Evolutionary conservation across 2,113 vertebrate genomes (phyloP).

Genomic region (Cephalophus harveyi): DNA sequence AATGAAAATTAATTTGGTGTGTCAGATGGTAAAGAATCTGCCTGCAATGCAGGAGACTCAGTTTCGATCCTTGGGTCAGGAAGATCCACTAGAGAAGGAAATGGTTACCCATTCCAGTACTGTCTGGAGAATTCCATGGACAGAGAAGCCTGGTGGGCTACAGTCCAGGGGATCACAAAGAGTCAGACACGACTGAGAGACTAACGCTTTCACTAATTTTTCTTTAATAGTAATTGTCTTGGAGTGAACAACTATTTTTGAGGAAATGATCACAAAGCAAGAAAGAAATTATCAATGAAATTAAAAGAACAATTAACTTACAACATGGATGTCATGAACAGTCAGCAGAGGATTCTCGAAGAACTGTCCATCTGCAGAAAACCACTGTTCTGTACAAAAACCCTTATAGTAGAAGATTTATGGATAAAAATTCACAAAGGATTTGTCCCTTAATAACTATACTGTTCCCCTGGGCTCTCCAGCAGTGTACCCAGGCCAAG

Average conservation of each 20-base stretch:
- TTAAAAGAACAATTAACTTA: neutral
- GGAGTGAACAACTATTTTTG: neutral
- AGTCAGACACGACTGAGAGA: neutral
- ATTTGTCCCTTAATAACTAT: neutral
- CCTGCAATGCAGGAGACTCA: neutral
- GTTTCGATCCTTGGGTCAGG: neutral
- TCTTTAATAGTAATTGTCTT: neutral
- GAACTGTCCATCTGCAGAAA: neutral
- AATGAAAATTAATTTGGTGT: neutral
- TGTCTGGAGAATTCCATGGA: neutral
- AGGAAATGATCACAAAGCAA: neutral
- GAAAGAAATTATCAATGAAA: slow-evolving; percentile 38
- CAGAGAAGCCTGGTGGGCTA: neutral
- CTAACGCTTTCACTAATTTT: neutral
- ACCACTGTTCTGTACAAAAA: neutral
- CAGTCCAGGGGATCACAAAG: neutral
- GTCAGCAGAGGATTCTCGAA: neutral
- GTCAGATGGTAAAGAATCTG: neutral
- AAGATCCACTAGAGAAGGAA: neutral
- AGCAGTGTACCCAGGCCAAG: neutral
- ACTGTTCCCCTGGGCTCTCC: neutral
- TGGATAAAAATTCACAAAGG: neutral
- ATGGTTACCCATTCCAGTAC: neutral
- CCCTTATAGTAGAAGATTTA: neutral
- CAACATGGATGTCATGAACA: neutral